These are phyloP conservation scores for Bellardia pandia DNA, from an alignment of 2,888 invertebrate genomes.

Conservation along the genomic window DNA sequence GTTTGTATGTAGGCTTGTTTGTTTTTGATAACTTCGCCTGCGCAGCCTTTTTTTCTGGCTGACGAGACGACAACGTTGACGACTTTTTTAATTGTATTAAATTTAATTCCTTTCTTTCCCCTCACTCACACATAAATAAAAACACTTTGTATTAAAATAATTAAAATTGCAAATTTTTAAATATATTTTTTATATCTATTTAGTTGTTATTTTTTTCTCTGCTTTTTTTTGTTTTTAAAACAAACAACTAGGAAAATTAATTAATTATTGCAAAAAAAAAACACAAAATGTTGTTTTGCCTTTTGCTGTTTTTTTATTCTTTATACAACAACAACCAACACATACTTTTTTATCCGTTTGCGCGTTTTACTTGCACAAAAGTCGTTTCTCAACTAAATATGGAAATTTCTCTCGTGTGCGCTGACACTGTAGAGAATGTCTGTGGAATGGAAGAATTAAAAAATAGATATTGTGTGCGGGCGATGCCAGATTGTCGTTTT, in stretches of 20 bases:
- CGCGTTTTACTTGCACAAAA: conserved; percentile 67
- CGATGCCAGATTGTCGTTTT: conserved; percentile 22
- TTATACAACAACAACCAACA: too few relatives aligned
- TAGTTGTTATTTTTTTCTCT: neutral
- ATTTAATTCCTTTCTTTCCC: conserved; percentile 41
- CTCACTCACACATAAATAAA: conserved; percentile 15
- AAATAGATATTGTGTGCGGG: neutral
- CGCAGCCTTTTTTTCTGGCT: conserved; percentile 59
- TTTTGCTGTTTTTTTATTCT: conserved; percentile 1
- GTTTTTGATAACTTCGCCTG: conserved; percentile 68
- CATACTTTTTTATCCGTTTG: conserved; percentile 47
- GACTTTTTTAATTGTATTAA: neutral
- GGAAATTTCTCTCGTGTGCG: conserved; percentile 66
- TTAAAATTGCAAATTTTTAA: neutral
- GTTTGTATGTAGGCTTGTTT: neutral
- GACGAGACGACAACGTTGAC: too few relatives aligned
- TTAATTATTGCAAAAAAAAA: neutral
- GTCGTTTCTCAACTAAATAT: conserved; percentile 74
- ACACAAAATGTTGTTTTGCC: neutral
- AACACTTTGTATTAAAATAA: conserved; percentile 29
- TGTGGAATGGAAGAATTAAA: conserved; percentile 54
- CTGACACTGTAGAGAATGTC: conserved; percentile 65
- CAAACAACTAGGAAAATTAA: too few relatives aligned
- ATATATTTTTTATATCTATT: neutral
- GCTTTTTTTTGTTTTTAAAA: neutral